phyloP scores from a whole-genome alignment of 2,888 invertebrate genomes.

The Poecilobothrus nobilitatus region DNA sequence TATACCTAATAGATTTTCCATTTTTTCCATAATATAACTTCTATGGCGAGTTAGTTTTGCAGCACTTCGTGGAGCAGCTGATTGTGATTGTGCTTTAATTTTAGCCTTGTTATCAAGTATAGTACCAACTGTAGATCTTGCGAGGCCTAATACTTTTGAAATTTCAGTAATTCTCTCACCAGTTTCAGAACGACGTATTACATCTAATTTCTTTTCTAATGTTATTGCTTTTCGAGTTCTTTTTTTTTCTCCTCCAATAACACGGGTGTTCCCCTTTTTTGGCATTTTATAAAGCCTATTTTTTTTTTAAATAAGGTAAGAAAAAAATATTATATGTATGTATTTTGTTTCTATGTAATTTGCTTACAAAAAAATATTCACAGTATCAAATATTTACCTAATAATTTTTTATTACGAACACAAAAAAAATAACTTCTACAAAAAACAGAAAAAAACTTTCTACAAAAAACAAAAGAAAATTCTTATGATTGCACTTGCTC shows the following conservation, averaged over 20 bases:
- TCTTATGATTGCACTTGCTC: slow-evolving; percentile 8
- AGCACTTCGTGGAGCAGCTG: too few relatives aligned
- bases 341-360: slow-evolving; percentile 1
- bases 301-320: slow-evolving; percentile 7
- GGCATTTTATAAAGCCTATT: slow-evolving; percentile 8
- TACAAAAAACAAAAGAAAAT: slow-evolving; percentile 7
- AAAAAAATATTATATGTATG: slow-evolving; percentile 8
- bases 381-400: slow-evolving; percentile 7
- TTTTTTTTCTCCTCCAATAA: slow-evolving; percentile 7
- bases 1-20: too few relatives aligned
- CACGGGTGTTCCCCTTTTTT: slow-evolving; percentile 7
- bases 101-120: too few relatives aligned
- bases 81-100: too few relatives aligned
- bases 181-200: too few relatives aligned
- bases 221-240: not conserved
- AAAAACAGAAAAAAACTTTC: not conserved
- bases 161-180: too few relatives aligned
- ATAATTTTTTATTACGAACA: slow-evolving; percentile 8
- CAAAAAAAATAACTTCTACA: slow-evolving; percentile 5
- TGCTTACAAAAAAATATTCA: slow-evolving; percentile 2
- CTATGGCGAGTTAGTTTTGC: too few relatives aligned
- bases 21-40: too few relatives aligned
- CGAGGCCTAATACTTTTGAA: too few relatives aligned
- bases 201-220: too few relatives aligned
- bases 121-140: too few relatives aligned